A percentile compares a stretch with the other conserved stretches of the same genome.
Evolutionary conservation across 1,140 invertebrate species (phyloP).

Genomic region (Aporrectodea caliginosa): DNA sequence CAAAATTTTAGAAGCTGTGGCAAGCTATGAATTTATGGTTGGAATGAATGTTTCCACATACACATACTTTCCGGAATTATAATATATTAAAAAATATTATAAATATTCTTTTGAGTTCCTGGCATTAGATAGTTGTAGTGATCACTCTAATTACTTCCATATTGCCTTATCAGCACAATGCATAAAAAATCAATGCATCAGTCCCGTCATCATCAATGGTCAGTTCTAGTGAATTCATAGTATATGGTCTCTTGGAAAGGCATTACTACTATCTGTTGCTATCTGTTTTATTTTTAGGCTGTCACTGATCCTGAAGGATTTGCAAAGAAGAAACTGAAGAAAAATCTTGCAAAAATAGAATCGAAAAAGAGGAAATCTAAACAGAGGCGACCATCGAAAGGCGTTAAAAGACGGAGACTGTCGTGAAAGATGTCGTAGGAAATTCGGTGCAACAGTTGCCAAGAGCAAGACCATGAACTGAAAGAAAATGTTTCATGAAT

Average conservation of each 20-base stretch:
- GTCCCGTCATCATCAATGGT: not conserved
- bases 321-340: constrained; percentile 71
- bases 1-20: too few species aligned
- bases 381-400: constrained; percentile 36
- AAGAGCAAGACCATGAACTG: not conserved
- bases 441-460: too few species aligned
- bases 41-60: too few species aligned
- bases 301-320: constrained; percentile 72
- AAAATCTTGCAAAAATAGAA: constrained; percentile 71
- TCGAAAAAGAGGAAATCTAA: constrained; percentile 62
- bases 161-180: too few species aligned
- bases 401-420: not conserved
- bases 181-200: not conserved
- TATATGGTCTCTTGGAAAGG: not conserved
- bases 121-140: not conserved
- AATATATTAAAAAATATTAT: too few species aligned
- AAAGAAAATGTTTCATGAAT: not conserved
- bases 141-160: too few species aligned
- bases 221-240: not conserved
- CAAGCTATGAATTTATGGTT: too few species aligned
- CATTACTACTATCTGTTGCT: not conserved
- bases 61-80: too few species aligned
- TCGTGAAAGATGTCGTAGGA: not conserved
- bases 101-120: not conserved
- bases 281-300: constrained; percentile 54